phyloP scores from a whole-genome alignment of 2,113 vertebrate genomes.

The Odocoileus hemionus region DNA sequence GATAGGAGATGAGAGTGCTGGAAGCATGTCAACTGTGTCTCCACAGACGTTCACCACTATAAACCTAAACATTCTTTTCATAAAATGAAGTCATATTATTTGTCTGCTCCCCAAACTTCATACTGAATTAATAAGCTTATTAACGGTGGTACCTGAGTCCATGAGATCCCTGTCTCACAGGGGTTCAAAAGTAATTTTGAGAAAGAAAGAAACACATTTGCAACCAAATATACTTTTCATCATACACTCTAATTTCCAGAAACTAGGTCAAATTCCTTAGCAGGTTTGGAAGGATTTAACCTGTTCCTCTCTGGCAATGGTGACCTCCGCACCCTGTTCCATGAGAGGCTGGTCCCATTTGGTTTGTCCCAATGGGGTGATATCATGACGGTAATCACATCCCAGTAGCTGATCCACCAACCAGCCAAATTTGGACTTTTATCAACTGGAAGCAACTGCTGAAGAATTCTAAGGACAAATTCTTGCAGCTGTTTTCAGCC shows the following conservation, averaged over 20 bases:
- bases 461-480: slow-evolving; percentile 11
- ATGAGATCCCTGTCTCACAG: not conserved
- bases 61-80: not conserved
- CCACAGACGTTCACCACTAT: not conserved
- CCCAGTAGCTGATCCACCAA: not conserved
- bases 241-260: not conserved
- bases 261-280: slow-evolving; percentile 50
- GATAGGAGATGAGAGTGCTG: not conserved
- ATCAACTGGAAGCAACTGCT: not conserved
- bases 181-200: slow-evolving; percentile 37
- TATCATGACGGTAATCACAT: not conserved
- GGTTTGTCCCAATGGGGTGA: not conserved
- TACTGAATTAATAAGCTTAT: not conserved
- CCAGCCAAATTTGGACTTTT: not conserved
- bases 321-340: not conserved
- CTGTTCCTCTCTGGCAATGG: not conserved
- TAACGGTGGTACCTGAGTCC: not conserved
- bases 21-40: not conserved
- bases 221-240: slow-evolving; percentile 35
- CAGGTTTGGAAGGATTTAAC: slow-evolving; percentile 21
- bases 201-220: slow-evolving; percentile 8
- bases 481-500: not conserved
- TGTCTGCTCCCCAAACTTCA: not conserved
- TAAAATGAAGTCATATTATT: not conserved
- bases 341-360: not conserved